phyloP scores from a whole-genome alignment of 1,140 invertebrate genomes.

The Pseudomyrmex gracilis region DNA sequence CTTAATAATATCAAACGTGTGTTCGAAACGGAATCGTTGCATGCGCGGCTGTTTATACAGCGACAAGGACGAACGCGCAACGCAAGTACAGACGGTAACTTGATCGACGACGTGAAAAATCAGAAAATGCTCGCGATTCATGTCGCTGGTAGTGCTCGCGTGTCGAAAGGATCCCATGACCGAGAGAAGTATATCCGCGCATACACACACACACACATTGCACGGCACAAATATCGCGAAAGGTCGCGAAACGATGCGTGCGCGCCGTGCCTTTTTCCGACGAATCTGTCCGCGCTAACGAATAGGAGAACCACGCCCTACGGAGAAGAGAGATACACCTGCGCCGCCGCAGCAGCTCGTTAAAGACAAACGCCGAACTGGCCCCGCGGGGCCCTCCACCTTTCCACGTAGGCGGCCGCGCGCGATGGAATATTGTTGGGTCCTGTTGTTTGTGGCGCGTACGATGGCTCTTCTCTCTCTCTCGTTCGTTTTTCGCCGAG shows the following conservation, averaged over 20 bases:
- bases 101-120: not conserved
- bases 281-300: conserved; percentile 76
- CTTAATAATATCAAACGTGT: too few species aligned
- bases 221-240: conserved; percentile 62
- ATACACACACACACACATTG: not conserved
- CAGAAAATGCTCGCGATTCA: not conserved
- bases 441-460: conserved; percentile 4
- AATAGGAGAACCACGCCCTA: conserved; percentile 81
- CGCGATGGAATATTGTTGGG: conserved; percentile 51
- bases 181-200: conserved; percentile 28
- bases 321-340: conserved; percentile 74
- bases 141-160: conserved; percentile 18
- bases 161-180: conserved; percentile 57
- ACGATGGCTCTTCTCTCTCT: not conserved
- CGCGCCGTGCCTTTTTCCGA: conserved; percentile 36
- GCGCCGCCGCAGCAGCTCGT: conserved; percentile 72
- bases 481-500: not conserved
- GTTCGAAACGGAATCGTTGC: too few species aligned
- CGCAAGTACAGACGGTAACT: not conserved
- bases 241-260: conserved; percentile 60
- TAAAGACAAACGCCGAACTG: conserved; percentile 76
- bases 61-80: not conserved
- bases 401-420: conserved; percentile 55
- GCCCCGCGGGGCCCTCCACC: conserved; percentile 62
- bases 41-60: too few species aligned